Base-by-base conservation (phyloP, 2,113 vertebrate species). In the Tichodroma muraria region DNA sequence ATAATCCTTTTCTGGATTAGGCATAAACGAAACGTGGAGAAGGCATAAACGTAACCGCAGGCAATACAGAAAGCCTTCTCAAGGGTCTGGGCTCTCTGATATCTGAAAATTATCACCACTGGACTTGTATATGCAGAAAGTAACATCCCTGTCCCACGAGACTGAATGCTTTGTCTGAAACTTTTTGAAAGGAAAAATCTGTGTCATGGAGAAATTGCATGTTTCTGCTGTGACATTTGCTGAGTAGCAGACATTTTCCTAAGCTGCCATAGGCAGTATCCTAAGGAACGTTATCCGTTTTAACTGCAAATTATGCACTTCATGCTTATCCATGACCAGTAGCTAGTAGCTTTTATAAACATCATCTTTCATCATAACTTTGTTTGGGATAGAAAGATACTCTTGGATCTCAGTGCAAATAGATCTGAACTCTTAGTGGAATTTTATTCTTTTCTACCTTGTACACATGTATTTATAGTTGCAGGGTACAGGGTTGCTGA, bases 21-120 rank as follows among this genome's bases (percentile, higher is more conserved):
- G 18, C 2, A 2, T 33, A 52, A 76, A 37, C 0, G 0, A 38
- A 52, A 53, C 60, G 25, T 0, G 0, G n/a, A 60, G 70, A 23
- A 47, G 31, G 18, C 2, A 2, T 33, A 52, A 76, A 37, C 0
- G 0, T 42, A 52, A 53, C 60, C 12, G 2, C 15, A 72, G 49
- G 28, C 14, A 24, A 50, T 30, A 57, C 33, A 13, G 21, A 65
- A 68, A 83, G 15, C 31, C 23, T 88, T 71, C 1, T 4, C n/a
- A 21, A 60, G 28, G 31, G 21, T 52, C 63, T 3, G 2, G 11
- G 15, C 24, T 44, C 37, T 31, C 42, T 40, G 10, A 57, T 60
- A 5, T 31, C 30, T 44, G 17, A 44, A 40, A 72, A 45, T 56
- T n/a, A 19, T 17, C 33, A 54, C 42, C 14, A 8, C 49, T 33